These are phyloP conservation scores for Uria lomvia DNA, from an alignment of 2,113 vertebrate genomes.

Conservation along the genomic window DNA sequence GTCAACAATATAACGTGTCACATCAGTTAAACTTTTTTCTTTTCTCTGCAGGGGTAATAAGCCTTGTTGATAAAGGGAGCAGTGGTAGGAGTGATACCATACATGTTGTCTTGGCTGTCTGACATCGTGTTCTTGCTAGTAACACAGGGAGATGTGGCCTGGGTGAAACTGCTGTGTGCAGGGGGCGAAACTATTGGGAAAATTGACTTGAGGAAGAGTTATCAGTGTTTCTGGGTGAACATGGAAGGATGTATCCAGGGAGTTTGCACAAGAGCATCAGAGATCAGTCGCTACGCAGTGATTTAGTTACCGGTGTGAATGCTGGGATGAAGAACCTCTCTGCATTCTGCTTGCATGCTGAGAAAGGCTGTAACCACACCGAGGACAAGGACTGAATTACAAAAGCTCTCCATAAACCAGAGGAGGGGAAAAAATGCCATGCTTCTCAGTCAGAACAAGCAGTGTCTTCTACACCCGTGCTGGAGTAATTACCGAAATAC, in stretches of 20 bases:
- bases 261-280: background rate
- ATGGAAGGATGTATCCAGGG: background rate
- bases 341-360: background rate
- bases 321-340: background rate
- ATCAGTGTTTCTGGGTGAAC: background rate
- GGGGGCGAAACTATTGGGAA: background rate
- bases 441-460: background rate
- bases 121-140: background rate
- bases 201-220: background rate
- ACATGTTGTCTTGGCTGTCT: background rate
- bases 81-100: background rate
- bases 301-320: background rate
- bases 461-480: background rate
- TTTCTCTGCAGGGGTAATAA: background rate
- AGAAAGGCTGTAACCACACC: background rate
- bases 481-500: background rate
- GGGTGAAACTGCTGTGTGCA: background rate
- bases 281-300: background rate
- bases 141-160: rapidly evolving
- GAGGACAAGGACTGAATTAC: background rate
- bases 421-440: background rate
- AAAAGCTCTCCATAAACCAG: background rate
- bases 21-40: background rate
- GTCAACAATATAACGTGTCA: slow-evolving; percentile 41
- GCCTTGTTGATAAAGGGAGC: background rate